These are phyloP conservation scores for Otolemur garnettii DNA, from an alignment of 2,113 vertebrate species.

Conservation along the genomic window DNA sequence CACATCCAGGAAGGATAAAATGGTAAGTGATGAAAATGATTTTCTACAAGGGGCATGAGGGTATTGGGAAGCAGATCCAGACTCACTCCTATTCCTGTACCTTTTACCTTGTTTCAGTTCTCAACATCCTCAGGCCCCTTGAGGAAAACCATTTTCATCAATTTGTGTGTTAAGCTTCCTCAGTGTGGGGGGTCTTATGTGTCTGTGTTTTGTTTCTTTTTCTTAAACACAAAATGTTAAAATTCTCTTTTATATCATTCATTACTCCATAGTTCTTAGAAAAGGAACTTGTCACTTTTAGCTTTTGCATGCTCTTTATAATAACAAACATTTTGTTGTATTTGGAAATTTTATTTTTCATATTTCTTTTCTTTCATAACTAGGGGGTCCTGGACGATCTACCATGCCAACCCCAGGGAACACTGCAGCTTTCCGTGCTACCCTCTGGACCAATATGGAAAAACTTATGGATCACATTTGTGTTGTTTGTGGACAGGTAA, in stretches of 20 bases:
- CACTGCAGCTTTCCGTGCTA: conserved; percentile 95
- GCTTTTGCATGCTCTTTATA: conserved; percentile 3
- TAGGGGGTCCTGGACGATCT: conserved; percentile 96
- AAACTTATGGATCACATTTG: conserved; percentile 98
- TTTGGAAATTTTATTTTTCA: conserved; percentile 9
- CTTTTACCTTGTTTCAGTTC: neutral
- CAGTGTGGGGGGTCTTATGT: neutral
- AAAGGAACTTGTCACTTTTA: conserved; percentile 1
- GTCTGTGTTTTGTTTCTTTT: neutral
- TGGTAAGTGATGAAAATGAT: neutral
- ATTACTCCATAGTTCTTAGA: conserved; percentile 48
- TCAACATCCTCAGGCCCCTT: neutral
- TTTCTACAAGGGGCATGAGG: neutral
- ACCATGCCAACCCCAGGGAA: conserved; percentile 96
- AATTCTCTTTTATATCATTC: neutral
- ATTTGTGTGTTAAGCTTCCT: neutral
- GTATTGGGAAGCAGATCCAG: neutral
- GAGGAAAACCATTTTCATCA: conserved; percentile 11
- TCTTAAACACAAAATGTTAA: neutral
- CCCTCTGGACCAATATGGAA: conserved; percentile 98
- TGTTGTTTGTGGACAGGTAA: conserved; percentile 93
- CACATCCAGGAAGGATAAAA: neutral
- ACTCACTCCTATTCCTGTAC: neutral
- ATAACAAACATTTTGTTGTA: neutral
- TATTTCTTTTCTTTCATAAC: conserved; percentile 27